Evolutionary conservation across 1,140 invertebrate species (phyloP), one percentile per base, ranked within the genome.

Genomic region (Sminthurinus signatus): DNA sequence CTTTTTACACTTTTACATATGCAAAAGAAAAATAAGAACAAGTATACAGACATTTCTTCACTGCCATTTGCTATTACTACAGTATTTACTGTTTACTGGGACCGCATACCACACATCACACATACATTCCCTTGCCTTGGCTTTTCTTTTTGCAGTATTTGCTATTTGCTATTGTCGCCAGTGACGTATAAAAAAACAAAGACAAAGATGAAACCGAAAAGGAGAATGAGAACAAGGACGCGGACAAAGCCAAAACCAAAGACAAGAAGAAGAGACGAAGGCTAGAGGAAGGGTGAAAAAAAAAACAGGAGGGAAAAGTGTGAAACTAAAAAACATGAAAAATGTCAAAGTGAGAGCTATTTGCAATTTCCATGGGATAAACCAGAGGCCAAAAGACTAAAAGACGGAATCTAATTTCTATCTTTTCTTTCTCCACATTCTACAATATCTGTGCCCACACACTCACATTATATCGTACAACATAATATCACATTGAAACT

Each of bases 321-420:
- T 19, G 54, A 56, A n/a, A n/a, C n/a, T n/a, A n/a, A n/a, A n/a
- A 56, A 56, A 56, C 29, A 56, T 42, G 54, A 31, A 39, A 56
- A 8, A 56, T 56, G 54, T 56, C 54, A 56, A 3, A 17, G 32
- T 39, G 23, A 56, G 39, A 56, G 54, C 54, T 56, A 56, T 56
- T 56, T 56, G 54, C 31, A 56, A 56, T 56, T 56, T 56, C 36
- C 29, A 25, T 27, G 31, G 54, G 54, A 56, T 56, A 56, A 56
- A 42, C 54, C 3, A n/a, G n/a, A n/a, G n/a, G n/a, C n/a, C n/a
- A n/a, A n/a, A n/a, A 31, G 12, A 56, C 29, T 17, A 56, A 56
- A 56, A 56, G 54, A 36, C 54, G 54, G 29, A 56, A 56, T 56
- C 54, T 56, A 56, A 56, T 56, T 56, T 56, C 31, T 31, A 28